Conservation (phyloP, 2,113 vertebrate species). For the Eurypyga helias region DNA sequence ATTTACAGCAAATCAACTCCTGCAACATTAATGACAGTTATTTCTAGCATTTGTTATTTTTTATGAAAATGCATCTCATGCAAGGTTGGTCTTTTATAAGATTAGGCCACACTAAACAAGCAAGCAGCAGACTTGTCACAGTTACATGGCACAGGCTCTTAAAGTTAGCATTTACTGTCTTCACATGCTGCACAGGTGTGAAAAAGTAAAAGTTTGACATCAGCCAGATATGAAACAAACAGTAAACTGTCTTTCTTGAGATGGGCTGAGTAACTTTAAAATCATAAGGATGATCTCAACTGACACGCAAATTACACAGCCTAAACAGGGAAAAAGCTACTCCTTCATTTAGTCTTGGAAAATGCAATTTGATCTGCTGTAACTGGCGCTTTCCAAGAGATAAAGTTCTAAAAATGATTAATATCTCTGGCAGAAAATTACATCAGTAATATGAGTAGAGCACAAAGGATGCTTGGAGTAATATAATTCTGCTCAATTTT, state of each 20-base stretch:
- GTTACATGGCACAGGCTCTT: background rate
- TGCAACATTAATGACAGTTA: background rate
- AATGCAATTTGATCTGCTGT: slow-evolving; percentile 32
- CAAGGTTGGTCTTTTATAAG: background rate
- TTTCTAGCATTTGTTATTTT: background rate
- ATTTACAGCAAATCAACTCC: background rate
- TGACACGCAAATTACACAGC: slow-evolving; percentile 53
- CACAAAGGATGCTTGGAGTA: slow-evolving; percentile 11
- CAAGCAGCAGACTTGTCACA: background rate
- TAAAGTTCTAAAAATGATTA: slow-evolving; percentile 55
- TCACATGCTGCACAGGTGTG: background rate
- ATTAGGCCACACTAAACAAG: background rate
- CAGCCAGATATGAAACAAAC: background rate
- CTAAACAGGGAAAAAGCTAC: slow-evolving; percentile 15
- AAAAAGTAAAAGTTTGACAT: background rate
- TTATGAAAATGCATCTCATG: background rate
- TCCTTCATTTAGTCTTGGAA: slow-evolving; percentile 36
- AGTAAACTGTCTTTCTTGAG: background rate
- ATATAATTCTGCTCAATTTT: slow-evolving; percentile 12
- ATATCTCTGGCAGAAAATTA: slow-evolving; percentile 42
- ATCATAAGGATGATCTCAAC: slow-evolving; percentile 27
- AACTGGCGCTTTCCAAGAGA: slow-evolving; percentile 17
- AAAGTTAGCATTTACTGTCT: background rate
- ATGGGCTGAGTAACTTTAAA: background rate
- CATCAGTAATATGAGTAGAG: background rate